Base-by-base conservation (phyloP, 2,888 invertebrate species). In the Tineola bisselliella region DNA sequence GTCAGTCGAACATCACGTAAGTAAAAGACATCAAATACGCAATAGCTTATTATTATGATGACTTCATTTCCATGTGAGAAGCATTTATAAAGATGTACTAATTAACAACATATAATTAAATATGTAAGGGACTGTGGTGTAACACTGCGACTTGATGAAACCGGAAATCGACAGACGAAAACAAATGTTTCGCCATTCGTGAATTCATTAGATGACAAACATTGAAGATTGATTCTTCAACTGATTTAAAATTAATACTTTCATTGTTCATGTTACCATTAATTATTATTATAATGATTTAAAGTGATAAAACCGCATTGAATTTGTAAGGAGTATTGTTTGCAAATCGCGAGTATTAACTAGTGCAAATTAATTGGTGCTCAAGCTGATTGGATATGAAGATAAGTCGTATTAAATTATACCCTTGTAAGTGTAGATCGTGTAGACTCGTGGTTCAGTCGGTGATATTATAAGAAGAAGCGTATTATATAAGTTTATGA, bases 341-440 rank as follows among this genome's bases (percentile, higher is more conserved):
- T 15, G n/a, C 17, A 48, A 25, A 54, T 54, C 12, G n/a, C 17
- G 13, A 25, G 25, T 54, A 8, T 54, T 54, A 54, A 54, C 54
- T 1, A 54, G 54, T 25, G 6, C 5, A 18, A 25, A 54, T 54
- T 54, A 54, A 54, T 54, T 54, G 10, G 25, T 54, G 54, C 54
- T 8, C 58, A 58, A 33, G 13, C 4, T 33, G 58, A 58, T 58
- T 33, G 33, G 4, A 15, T 15, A 58, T 58, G 10, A 58, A 58
- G 58, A 58, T 33, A 58, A 4, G 15, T 13, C 31, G n/a, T 33
- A 15, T 58, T 31, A 58, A 58, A 58, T 58, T 58, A 58, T 58
- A 58, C 58, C 58, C 58, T 58, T 58, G 31, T 25, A 33, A 33
- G 58, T 31, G 58, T 58, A 58, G 58, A 33, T 33, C 58, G 58